Percentiles rank a stretch among this genome's conserved stretches.
phyloP scores from a whole-genome alignment of 1,140 invertebrate genomes.

The Sesamia nonagrioides region DNA sequence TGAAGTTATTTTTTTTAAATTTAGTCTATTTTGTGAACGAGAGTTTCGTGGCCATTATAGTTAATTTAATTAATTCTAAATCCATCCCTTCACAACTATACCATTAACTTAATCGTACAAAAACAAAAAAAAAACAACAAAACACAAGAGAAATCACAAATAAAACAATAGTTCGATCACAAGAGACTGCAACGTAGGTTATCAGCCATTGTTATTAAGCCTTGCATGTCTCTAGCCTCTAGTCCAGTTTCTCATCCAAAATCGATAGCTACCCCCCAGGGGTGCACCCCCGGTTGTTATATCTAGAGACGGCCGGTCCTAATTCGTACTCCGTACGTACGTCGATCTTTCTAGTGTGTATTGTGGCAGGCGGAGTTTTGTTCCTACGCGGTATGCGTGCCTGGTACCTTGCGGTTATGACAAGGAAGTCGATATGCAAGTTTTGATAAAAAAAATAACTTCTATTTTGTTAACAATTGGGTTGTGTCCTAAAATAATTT shows the following conservation, averaged over 20 bases:
- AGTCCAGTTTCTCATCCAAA: constrained; percentile 84
- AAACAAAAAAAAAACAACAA: constrained; percentile 17
- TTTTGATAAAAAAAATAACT: no score
- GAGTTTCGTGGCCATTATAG: no score
- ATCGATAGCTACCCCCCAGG: constrained; percentile 76
- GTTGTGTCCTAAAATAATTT: no score
- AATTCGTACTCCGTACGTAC: constrained; percentile 80
- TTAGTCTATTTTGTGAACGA: no score
- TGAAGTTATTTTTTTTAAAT: no score
- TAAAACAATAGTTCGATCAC: constrained; percentile 37
- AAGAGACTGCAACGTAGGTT: constrained; percentile 48
- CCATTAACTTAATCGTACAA: neutral
- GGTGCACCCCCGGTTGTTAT: constrained; percentile 76
- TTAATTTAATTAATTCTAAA: no score
- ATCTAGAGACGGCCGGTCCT: constrained; percentile 72
- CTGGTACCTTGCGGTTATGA: constrained; percentile 22
- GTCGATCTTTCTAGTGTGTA: constrained; percentile 81
- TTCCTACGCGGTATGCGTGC: constrained; percentile 23
- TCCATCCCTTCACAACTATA: neutral
- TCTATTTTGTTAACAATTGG: no score
- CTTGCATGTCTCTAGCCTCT: constrained; percentile 84
- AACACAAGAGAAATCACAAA: constrained; percentile 39
- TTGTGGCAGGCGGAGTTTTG: constrained; percentile 60
- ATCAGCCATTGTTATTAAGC: constrained; percentile 74
- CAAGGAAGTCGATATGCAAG: neutral